Evolutionary conservation across 1,140 invertebrate species (phyloP).

Genomic region (Drosophila bocqueti): DNA sequence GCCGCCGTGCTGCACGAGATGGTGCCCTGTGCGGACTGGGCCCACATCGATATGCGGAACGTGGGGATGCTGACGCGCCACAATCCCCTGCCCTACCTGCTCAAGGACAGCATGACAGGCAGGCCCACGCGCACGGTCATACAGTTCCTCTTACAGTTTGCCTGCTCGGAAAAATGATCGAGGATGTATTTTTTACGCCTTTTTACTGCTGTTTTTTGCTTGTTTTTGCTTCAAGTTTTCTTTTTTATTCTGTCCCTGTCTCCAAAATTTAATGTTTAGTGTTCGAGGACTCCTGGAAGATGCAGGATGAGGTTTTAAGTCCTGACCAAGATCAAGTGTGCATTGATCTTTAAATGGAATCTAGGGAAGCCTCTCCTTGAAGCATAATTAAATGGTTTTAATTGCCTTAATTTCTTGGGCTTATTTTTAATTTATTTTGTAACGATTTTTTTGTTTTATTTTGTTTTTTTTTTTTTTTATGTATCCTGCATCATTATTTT

Average conservation of each 20-base stretch:
- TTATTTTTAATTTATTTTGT: neutral
- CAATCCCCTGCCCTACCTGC: conserved; percentile 88
- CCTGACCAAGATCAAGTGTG: neutral
- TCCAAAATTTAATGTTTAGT: conserved; percentile 4
- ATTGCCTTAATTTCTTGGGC: neutral
- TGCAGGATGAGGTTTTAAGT: neutral
- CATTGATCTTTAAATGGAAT: neutral
- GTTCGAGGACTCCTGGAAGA: neutral
- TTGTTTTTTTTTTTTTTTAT: too few species aligned
- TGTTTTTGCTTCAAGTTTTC: neutral
- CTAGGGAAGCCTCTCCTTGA: neutral
- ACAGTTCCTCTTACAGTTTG: conserved; percentile 87
- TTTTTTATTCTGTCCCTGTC: neutral
- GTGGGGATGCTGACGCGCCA: conserved; percentile 87
- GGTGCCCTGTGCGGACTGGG: conserved; percentile 88
- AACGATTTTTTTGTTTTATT: neutral
- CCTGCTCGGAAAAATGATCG: conserved; percentile 84
- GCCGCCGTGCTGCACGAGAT: conserved; percentile 90
- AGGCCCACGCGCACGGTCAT: conserved; percentile 88
- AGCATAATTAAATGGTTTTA: conserved; percentile 24
- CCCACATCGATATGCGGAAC: conserved; percentile 90
- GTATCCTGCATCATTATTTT: neutral
- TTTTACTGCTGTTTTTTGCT: conserved; percentile 5
- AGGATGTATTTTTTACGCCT: neutral
- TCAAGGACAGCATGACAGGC: conserved; percentile 87